These are phyloP conservation scores for Epistrophe grossulariae DNA, from an alignment of 2,888 invertebrate genomes.

Conservation along the genomic window DNA sequence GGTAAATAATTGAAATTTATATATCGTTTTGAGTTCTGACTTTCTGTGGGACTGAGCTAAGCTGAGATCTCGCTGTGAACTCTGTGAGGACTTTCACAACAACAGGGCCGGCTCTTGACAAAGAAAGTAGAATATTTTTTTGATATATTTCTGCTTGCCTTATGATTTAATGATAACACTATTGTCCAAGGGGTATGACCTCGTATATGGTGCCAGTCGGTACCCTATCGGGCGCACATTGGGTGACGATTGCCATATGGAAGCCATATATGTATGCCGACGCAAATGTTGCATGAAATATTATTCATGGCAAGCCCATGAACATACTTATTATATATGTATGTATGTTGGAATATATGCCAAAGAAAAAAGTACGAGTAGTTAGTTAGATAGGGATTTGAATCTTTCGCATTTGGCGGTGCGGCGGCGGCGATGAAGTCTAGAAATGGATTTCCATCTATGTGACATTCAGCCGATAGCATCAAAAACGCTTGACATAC, in stretches of 20 bases:
- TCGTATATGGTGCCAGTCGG: slow-evolving; percentile 25
- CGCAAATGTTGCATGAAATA: slow-evolving; percentile 13
- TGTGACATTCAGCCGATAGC: slow-evolving; percentile 37
- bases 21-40: slow-evolving; percentile 38
- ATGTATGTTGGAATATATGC: slow-evolving; percentile 1
- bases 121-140: slow-evolving; percentile 56
- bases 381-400: background rate
- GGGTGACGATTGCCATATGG: slow-evolving; percentile 32
- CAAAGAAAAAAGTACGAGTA: slow-evolving; percentile 1
- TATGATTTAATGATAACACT: slow-evolving; percentile 70
- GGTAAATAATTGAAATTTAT: slow-evolving; percentile 69
- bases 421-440: background rate
- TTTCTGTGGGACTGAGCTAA: slow-evolving; percentile 3
- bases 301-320: slow-evolving; percentile 33
- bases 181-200: slow-evolving; percentile 45
- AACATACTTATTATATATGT: background rate
- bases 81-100: slow-evolving; percentile 53
- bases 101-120: slow-evolving; percentile 41
- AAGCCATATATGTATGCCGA: slow-evolving; percentile 11
- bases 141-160: slow-evolving; percentile 64
- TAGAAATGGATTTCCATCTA: slow-evolving; percentile 26
- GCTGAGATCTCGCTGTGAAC: no score
- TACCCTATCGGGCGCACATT: slow-evolving; percentile 48
- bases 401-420: slow-evolving; percentile 7
- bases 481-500: slow-evolving; percentile 28